Evolutionary conservation across 2,113 vertebrate genomes (phyloP), one percentile per base, ranked within the genome.

Genomic region (Bostrychus sinensis): DNA sequence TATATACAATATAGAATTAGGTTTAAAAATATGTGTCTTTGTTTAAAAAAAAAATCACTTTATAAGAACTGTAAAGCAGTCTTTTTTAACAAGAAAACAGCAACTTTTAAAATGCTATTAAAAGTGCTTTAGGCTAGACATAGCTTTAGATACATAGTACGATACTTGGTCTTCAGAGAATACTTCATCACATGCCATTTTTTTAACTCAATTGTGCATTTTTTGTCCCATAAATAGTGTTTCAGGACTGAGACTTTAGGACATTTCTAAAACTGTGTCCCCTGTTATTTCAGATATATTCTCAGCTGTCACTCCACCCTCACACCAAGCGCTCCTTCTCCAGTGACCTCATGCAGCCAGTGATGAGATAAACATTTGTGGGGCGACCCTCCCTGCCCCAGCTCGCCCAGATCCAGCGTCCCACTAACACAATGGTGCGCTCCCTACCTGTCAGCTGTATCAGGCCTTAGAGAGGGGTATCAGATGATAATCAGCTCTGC

Each of bases 401-500:
- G 61, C 43, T 61, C 3, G 38, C 61, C 54, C 39, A 32, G 46
- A 60, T 12, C 56, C 54, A 25, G 41, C 37, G 17, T 48, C 54
- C 17, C 50, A 32, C 65, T 62, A 60, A 36, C 73, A 26, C 71
- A 83, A 80, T 82, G 56, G 70, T 26, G 50, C 23, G 38, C 56
- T 60, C 73, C 30, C 19, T 76, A 75, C 83, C 71, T 80, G 82
- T 82, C 86, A 73, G 26, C 79, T 65, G 34, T 86, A 83, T 87
- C 81, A 53, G 72, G 56, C 59, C 63, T 56, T 5, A 61, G 62
- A 60, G 25, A 11, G 23, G 78, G 70, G 82, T 84, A 84, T 86
- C 78, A 5, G 62, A 72, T 88, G 82, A 60, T 85, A 88, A 85
- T 86, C 81, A 81, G 75, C 17, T n/a, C 61, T 43, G 54, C 61